Base-by-base conservation (phyloP, 2,888 invertebrate genomes). In the Drosophila mimica region DNA sequence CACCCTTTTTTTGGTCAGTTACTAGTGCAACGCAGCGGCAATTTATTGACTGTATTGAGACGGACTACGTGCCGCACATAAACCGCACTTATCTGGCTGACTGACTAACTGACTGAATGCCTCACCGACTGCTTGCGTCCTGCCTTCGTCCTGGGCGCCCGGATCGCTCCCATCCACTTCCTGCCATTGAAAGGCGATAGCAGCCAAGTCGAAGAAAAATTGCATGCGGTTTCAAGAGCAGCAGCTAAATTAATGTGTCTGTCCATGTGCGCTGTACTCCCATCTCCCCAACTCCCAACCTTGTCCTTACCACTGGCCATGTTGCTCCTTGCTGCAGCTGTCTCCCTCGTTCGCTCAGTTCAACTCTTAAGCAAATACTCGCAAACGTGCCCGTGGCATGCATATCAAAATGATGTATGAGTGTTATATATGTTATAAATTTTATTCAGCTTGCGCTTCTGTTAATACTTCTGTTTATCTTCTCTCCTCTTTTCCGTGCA, bases 21-120 rank as follows among this genome's bases (percentile, higher is more conserved):
- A 74, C 79, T 74, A 81, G 85, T 69, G 76, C 86, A 79, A 65
- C 70, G 68, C 80, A 74, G 70, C 76, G 82, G 74, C 86, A 83
- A 86, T 86, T 86, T 86, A 86, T 86, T 89, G 86, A 86, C 84
- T 90, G 89, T 90, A 86, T 86, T 86, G 85, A 85, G 90, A 79
- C 70, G 83, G 86, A 61, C 81, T 88, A 85, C 90, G 85, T 85
- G 85, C 85, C 78, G 85, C 86, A 89, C 86, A 89, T 89, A 85
- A 89, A 83, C 85, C 85, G 90, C 85, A 85, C 85, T 85, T 85
- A 85, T 89, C 84, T 89, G 88, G 80, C 89, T 83, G 83, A 68
- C 70, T 89, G 88, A 85, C 84, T 85, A 82, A 84, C 89, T 84
- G 86, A 79, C 78, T 79, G 67, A 68, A 57, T 79, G 80, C 33